These are phyloP conservation scores for human DNA, from an alignment of 2,113 vertebrate genomes.

Conservation along the genomic window DNA sequence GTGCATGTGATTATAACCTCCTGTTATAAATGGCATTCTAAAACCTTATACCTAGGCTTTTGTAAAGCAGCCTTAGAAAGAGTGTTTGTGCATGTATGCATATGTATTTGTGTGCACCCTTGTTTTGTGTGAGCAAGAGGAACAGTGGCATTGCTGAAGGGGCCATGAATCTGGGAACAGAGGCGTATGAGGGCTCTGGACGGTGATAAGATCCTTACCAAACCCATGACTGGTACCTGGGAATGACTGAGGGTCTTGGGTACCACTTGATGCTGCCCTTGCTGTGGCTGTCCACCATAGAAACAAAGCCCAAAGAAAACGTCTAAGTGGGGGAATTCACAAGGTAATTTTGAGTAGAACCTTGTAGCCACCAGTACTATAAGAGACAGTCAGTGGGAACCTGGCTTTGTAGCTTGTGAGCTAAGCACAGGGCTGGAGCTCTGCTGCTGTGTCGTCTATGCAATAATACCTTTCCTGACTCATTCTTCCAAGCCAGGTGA, in stretches of 20 bases:
- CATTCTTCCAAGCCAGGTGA: not conserved
- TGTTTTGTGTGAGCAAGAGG: not conserved
- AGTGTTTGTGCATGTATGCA: not conserved
- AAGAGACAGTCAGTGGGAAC: not conserved
- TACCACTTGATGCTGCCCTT: not conserved
- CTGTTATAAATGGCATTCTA: not conserved
- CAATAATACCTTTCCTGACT: not conserved
- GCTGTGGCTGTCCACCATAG: not conserved
- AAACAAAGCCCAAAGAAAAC: not conserved
- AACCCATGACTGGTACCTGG: not conserved
- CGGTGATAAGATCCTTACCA: not conserved
- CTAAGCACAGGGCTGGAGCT: not conserved
- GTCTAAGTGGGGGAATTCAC: not conserved
- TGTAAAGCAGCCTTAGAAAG: not conserved
- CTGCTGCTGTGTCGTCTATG: rapidly evolving
- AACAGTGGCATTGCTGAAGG: not conserved
- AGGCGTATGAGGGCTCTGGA: not conserved
- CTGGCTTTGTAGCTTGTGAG: not conserved
- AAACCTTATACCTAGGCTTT: not conserved
- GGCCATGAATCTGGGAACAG: not conserved
- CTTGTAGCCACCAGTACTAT: not conserved
- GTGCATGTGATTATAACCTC: not conserved
- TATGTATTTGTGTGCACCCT: not conserved
- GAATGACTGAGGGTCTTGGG: not conserved
- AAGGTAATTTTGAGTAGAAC: not conserved